Evolutionary conservation across 2,113 vertebrate species (phyloP).

Genomic region (Oryzias javanicus): DNA sequence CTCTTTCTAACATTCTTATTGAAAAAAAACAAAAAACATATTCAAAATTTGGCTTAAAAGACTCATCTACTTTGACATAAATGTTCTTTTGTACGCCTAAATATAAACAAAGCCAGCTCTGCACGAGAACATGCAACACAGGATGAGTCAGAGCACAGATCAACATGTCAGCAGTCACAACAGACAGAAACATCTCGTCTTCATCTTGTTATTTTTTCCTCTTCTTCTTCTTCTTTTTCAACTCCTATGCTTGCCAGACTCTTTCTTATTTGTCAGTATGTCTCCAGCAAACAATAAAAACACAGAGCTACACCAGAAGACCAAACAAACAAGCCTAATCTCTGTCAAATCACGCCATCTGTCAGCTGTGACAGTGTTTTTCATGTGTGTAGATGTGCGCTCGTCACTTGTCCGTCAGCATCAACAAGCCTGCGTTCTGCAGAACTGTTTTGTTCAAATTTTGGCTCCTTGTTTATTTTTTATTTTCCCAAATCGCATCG

Average conservation of each 20-base stretch:
- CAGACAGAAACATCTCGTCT: conserved; percentile 34
- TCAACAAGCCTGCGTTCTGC: conserved; percentile 27
- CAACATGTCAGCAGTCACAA: conserved; percentile 43
- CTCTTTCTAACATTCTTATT: background rate
- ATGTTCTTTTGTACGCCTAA: conserved; percentile 2
- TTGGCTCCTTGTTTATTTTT: conserved; percentile 22
- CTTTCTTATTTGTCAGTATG: conserved; percentile 49
- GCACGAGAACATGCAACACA: conserved; percentile 13
- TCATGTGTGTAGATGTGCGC: conserved; percentile 20
- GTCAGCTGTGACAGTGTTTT: conserved; percentile 35
- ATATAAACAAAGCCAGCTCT: conserved; percentile 3
- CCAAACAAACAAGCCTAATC: conserved; percentile 51
- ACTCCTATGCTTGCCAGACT: conserved; percentile 20
- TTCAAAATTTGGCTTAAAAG: background rate
- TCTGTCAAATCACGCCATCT: conserved; percentile 56
- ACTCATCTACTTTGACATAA: conserved; percentile 2
- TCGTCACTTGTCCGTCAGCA: conserved; percentile 34
- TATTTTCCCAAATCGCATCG: background rate
- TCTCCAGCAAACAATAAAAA: conserved; percentile 52
- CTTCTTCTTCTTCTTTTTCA: too few species aligned
- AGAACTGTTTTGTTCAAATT: conserved; percentile 1
- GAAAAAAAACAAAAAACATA: background rate
- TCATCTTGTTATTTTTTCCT: conserved; percentile 12
- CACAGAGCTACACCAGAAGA: conserved; percentile 26
- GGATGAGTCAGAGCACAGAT: conserved; percentile 39